A percentile compares a stretch with the other conserved stretches of the same genome.
phyloP scores from a whole-genome alignment of 2,797 vertebrate species.

The Phataginus tricuspis region DNA sequence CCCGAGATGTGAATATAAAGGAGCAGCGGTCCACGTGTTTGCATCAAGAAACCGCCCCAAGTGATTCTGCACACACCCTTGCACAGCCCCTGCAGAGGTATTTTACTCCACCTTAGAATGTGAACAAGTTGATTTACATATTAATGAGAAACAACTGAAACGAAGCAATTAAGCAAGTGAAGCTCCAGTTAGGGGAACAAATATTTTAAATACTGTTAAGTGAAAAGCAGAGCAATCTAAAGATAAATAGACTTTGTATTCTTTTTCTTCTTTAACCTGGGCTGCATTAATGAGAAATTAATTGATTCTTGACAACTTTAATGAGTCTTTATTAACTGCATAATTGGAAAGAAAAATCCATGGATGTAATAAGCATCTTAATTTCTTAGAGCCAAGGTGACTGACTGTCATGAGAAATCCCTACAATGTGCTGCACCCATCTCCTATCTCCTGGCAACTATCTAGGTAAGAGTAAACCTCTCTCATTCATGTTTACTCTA shows the following conservation, averaged over 20 bases:
- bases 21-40: conserved; percentile 77
- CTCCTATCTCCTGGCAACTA: neutral
- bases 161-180: conserved; percentile 85
- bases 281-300: conserved; percentile 81
- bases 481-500: neutral
- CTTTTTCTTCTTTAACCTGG: conserved; percentile 77
- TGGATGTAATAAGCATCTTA: conserved; percentile 64
- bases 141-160: conserved; percentile 85
- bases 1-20: conserved; percentile 81
- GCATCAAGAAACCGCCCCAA: conserved; percentile 82
- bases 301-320: conserved; percentile 80
- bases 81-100: conserved; percentile 74
- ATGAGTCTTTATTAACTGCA: conserved; percentile 78
- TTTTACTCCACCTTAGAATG: conserved; percentile 83
- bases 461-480: neutral
- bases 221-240: conserved; percentile 72
- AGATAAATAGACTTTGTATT: conserved; percentile 79
- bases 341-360: conserved; percentile 76
- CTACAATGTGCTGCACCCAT: neutral
- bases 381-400: conserved; percentile 44
- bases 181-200: conserved; percentile 68
- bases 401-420: conserved; percentile 14
- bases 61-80: conserved; percentile 79
- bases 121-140: conserved; percentile 84
- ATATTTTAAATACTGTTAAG: conserved; percentile 82